A percentile compares a stretch with the other conserved stretches of the same genome.
Conservation (phyloP, 2,888 invertebrate genomes). For the Amiota mariae region DNA sequence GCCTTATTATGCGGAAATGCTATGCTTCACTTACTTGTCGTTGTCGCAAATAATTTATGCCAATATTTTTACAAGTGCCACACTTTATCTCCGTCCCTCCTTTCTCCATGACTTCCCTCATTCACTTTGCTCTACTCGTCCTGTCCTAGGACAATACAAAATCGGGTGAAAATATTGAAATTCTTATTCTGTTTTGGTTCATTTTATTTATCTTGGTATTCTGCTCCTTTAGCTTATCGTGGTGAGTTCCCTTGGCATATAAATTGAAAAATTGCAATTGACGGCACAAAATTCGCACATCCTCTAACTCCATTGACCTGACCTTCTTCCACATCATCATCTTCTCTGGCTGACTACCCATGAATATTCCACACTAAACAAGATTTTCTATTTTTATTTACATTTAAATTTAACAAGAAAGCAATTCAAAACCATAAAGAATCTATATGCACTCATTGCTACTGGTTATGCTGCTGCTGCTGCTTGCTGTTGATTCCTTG, state of each 20-base stretch:
- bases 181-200: slow-evolving; percentile 14
- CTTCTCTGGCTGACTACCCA: too few species aligned
- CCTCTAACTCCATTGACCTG: too few species aligned
- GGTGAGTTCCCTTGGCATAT: slow-evolving; percentile 47
- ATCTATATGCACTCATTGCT: too few species aligned
- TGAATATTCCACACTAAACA: too few species aligned
- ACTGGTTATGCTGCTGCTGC: too few species aligned
- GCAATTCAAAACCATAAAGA: too few species aligned
- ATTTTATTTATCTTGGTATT: background rate
- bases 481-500: too few species aligned
- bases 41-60: slow-evolving; percentile 67
- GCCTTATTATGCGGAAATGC: slow-evolving; percentile 69
- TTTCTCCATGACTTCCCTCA: background rate
- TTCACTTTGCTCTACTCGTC: background rate
- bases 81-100: slow-evolving; percentile 24
- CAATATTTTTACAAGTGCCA: slow-evolving; percentile 65
- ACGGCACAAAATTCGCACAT: background rate
- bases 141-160: slow-evolving; percentile 1
- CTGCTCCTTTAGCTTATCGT: slow-evolving; percentile 50
- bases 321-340: too few species aligned
- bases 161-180: slow-evolving; percentile 16
- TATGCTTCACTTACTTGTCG: slow-evolving; percentile 60
- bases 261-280: slow-evolving; percentile 65
- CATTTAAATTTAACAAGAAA: too few species aligned
- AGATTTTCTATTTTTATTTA: too few species aligned